Evolutionary conservation across 2,797 vertebrate genomes (phyloP).

Genomic region (Rhinophrynus dorsalis): DNA sequence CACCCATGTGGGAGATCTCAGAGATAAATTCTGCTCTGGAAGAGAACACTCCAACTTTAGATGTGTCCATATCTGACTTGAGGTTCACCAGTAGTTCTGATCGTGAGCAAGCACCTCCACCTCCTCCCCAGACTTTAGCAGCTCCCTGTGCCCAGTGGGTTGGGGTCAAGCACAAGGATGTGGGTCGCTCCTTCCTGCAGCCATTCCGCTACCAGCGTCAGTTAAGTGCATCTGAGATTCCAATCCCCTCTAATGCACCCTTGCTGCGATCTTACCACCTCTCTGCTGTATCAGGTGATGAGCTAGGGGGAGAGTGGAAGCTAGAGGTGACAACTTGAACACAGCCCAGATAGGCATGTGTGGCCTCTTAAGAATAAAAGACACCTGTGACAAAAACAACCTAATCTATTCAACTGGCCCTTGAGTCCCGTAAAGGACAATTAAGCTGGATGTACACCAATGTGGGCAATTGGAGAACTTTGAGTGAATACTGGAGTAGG

Average conservation of each 20-base stretch:
- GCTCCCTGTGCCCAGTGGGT: conserved; percentile 21
- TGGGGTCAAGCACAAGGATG: conserved; percentile 27
- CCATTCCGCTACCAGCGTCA: neutral
- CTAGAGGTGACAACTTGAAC: neutral
- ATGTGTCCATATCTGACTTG: conserved; percentile 60
- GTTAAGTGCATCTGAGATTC: neutral
- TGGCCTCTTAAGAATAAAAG: too few species aligned
- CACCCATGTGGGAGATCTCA: conserved; percentile 75
- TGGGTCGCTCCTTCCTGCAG: neutral
- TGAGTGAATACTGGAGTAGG: too few species aligned
- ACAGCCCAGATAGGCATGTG: neutral
- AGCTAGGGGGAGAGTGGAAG: neutral
- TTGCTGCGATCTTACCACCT: neutral
- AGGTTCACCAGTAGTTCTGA: conserved; percentile 47
- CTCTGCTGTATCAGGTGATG: conserved; percentile 1
- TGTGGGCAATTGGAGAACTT: too few species aligned
- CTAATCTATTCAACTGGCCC: too few species aligned
- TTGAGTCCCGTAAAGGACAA: too few species aligned
- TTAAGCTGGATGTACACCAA: too few species aligned
- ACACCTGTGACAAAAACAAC: too few species aligned
- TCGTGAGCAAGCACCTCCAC: neutral
- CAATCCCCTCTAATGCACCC: neutral
- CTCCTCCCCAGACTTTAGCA: conserved; percentile 7
- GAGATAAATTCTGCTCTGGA: conserved; percentile 64
- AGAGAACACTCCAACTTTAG: conserved; percentile 60